A percentile compares a stretch with the other conserved stretches of the same genome.
phyloP scores from a whole-genome alignment of 2,888 invertebrate genomes.

The Microctonus hyperodae region DNA sequence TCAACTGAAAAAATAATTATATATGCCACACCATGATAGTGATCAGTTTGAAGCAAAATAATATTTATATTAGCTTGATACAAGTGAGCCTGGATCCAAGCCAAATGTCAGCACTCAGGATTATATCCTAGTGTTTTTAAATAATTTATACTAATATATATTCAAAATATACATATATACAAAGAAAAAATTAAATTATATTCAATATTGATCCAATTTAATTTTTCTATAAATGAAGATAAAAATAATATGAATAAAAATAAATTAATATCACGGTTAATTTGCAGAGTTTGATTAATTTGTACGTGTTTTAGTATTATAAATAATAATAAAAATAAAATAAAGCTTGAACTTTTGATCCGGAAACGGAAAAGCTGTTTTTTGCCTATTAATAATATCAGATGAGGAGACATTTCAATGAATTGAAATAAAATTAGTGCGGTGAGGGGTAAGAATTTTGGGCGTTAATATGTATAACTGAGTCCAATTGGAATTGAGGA shows the following conservation, averaged over 20 bases:
- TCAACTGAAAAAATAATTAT: conserved; percentile 24
- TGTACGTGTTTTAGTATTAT: too few relatives aligned
- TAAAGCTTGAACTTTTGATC: too few relatives aligned
- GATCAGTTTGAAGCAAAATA: conserved; percentile 40
- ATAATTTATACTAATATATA: too few relatives aligned
- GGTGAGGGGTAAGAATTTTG: conserved; percentile 33
- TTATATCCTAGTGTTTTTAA: conserved; percentile 16
- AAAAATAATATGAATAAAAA: background rate
- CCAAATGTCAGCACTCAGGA: conserved; percentile 36
- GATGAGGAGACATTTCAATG: conserved; percentile 48
- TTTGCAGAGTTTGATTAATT: too few relatives aligned
- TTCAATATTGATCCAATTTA: conserved; percentile 8
- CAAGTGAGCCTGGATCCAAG: conserved; percentile 45
- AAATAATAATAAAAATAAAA: too few relatives aligned
- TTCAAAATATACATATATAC: conserved; percentile 3
- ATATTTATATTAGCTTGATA: conserved; percentile 46
- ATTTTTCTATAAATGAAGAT: background rate
- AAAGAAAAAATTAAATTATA: conserved; percentile 7
- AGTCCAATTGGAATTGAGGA: conserved; percentile 27
- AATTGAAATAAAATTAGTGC: conserved; percentile 53
- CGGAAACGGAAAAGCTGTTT: conserved; percentile 41
- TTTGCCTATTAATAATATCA: conserved; percentile 47
- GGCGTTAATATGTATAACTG: conserved; percentile 5
- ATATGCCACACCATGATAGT: conserved; percentile 13
- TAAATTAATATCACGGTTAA: background rate